Base-by-base conservation (phyloP, 2,888 invertebrate genomes). In the Thecophora atra region DNA sequence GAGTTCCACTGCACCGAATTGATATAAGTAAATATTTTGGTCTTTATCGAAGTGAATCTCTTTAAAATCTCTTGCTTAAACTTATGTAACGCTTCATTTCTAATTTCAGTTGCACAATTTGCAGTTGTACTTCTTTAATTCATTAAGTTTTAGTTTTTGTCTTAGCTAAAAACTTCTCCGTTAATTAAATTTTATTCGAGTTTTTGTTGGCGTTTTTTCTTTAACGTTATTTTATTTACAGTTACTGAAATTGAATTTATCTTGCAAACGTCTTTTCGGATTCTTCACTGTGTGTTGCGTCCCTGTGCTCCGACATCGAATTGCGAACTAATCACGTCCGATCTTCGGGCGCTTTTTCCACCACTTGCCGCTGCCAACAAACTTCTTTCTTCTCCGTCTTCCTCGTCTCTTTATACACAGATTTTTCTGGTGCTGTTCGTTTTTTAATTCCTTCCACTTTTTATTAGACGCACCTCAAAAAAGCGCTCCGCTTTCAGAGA, bases 261-360 rank as follows among this genome's bases (percentile, higher is more conserved):
- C 65, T 8, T 60, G 28, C 15, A 30, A 60, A 60, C 30, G 28
- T 17, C 30, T 60, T 0, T n/a, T 58, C 37, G 37, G 37, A 37
- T 37, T 37, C 37, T 37, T 37, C 11, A 8, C 37, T 37, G 6
- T 37, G 37, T 8, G 37, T 37, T 37, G 3, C 44, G 19, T 65
- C 28, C 60, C 21, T 71, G 30, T 66, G 70, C 74, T 67, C 63
- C 70, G 72, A 74, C 72, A 72, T 72, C 72, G 70, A 64, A 66
- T 70, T 21, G 68, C 51, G 44, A 66, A 74, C 74, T 74, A 66
- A 74, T 71, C 42, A n/a, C 63, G 28, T 26, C 56, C 19, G 52
- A 52, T 8, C 37, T 17, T 65, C 54, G 13, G 26, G 19, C 30
- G 17, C 19, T 63, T 42, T 42, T 63, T n/a, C 30, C 66, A 28